These are phyloP conservation scores for western clawed frog (Xenopus tropicalis) DNA, from an alignment of 2,113 vertebrate species.

Conservation along the genomic window UCB_Xtro_10.0 CM004452.2:50007501-50008000, in stretches of 20 bases:
- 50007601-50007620: constrained; percentile 84
- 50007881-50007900: no score
- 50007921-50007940: no score
- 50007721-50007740: no score
- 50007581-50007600: constrained; percentile 88
- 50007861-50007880: background rate
- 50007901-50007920: no score
- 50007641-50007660: constrained; percentile 68
- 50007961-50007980: no score
- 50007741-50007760: no score
- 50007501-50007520: no score
- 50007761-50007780: background rate
- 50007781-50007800: constrained; percentile 40
- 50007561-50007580: constrained; percentile 86
- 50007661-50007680: constrained; percentile 82
- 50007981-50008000: no score
- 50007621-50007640: constrained; percentile 81
- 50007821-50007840: constrained; percentile 91
- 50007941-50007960: no score
- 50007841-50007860: constrained; percentile 83
- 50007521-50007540: background rate
- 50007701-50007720: no score
- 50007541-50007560: constrained; percentile 64
- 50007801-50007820: constrained; percentile 87
- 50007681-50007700: constrained; percentile 89